Percentiles rank a stretch among this genome's conserved stretches.
phyloP scores from a whole-genome alignment of 2,113 vertebrate species.

The Pseudorasbora parva region DNA sequence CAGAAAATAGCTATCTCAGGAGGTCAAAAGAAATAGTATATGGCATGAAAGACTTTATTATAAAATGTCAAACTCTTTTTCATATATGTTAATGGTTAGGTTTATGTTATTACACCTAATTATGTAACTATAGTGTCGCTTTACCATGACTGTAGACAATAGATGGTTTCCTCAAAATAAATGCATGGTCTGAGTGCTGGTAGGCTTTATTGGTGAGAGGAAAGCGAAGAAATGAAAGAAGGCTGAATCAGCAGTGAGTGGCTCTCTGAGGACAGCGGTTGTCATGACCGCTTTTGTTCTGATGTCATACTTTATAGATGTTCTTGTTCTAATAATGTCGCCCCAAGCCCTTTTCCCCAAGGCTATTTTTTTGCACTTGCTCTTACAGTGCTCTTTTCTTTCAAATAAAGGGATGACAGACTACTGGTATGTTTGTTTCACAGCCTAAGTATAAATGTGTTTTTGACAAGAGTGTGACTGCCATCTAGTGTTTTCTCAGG shows the following conservation, averaged over 20 bases:
- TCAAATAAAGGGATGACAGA: not conserved
- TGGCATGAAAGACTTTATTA: not conserved
- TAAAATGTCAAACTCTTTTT: not conserved
- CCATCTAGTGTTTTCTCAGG: slow-evolving; percentile 52
- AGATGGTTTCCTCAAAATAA: not conserved
- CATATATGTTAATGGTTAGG: too few species aligned
- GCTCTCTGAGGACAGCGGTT: slow-evolving; percentile 70
- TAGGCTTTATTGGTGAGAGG: slow-evolving; percentile 7
- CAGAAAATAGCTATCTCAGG: too few species aligned
- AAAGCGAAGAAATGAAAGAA: not conserved
- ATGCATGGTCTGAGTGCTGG: not conserved
- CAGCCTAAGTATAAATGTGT: not conserved
- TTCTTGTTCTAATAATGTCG: not conserved
- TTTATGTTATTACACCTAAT: not conserved
- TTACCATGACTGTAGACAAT: not conserved
- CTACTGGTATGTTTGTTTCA: not conserved
- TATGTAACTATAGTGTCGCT: not conserved
- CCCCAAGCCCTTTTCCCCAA: slow-evolving; percentile 13
- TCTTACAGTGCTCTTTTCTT: slow-evolving; percentile 36
- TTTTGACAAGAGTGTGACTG: not conserved
- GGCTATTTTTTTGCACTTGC: slow-evolving; percentile 12
- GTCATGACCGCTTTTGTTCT: slow-evolving; percentile 78
- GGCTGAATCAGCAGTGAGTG: slow-evolving; percentile 61
- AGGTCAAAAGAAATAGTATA: too few species aligned
- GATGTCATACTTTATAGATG: slow-evolving; percentile 61